A percentile compares a stretch with the other conserved stretches of the same genome.
phyloP scores from a whole-genome alignment of 2,113 vertebrate species.

The Oceanodroma tethys region DNA sequence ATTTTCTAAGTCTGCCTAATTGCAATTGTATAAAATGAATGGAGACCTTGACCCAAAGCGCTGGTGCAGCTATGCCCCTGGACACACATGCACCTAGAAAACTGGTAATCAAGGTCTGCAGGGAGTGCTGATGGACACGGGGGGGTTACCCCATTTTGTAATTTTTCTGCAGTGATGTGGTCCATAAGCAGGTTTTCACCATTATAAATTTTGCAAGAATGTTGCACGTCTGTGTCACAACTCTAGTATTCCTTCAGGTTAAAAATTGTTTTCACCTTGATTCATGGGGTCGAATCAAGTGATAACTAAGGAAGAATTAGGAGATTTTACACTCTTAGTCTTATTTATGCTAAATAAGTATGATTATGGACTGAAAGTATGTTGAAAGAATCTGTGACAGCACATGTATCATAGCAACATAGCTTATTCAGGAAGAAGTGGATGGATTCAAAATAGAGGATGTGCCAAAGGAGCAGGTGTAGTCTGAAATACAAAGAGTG shows the following conservation, averaged over 20 bases:
- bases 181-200: not conserved
- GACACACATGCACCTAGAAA: not conserved
- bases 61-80: not conserved
- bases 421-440: conserved; percentile 40
- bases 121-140: not conserved
- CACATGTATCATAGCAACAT: conserved; percentile 71
- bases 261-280: not conserved
- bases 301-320: not conserved
- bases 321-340: conserved; percentile 16
- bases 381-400: conserved; percentile 49
- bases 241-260: not conserved
- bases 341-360: conserved; percentile 35
- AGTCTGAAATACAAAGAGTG: conserved; percentile 38
- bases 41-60: not conserved
- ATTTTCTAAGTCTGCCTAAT: not conserved
- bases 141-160: not conserved
- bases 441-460: conserved; percentile 20
- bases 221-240: not conserved
- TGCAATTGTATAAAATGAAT: not conserved
- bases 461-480: conserved; percentile 49
- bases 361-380: conserved; percentile 49
- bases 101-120: not conserved
- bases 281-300: not conserved
- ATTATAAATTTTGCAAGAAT: not conserved
- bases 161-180: not conserved